Base-by-base conservation (phyloP, 2,113 vertebrate species). In the Melanotaenia duboulayi region DNA sequence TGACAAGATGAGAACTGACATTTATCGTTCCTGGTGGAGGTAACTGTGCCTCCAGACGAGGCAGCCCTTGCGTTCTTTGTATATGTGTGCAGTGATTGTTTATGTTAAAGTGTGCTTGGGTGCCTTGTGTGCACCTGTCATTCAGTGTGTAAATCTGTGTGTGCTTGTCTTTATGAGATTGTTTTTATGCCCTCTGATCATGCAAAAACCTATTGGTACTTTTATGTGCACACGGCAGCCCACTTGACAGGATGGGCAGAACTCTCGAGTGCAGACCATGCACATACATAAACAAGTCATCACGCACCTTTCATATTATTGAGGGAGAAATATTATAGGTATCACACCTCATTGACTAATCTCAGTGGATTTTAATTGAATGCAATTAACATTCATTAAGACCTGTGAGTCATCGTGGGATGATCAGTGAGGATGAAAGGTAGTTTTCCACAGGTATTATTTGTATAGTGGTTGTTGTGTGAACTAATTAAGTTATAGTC, bases 1-100 rank as follows among this genome's bases (percentile, higher is more conserved):
- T 90, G 92, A 93, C 54, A 58, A 87, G 89, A 92, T 90, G 85
- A 85, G 78, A 92, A 67, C 77, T 88, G 91, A 92, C 88, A 37
- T 88, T 85, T 84, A 84, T 85, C 60, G 68, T 90, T 84, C 85
- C 88, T 71, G 61, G 83, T 87, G 89, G 85, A 89, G 87, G 87
- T 81, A 88, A 75, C 77, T 35, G 78, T n/a, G 58, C 84, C 80
- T 85, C 81, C 82, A 76, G 65, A 84, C 59, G 49, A 83, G 80
- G 73, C 80, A 48, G 74, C 85, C 74, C 63, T 87, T 76, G 76
- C 83, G 68, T 64, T 83, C 65, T 55, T 60, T 78, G 58, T 24
- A 49, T 51, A 42, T 42, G 39, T 71, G 56, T 17, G 42, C 55
- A 32, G 69, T 52, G 52, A 62, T 69, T 62, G 46, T 66, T 0